These are phyloP conservation scores for Elysia crispata DNA, from an alignment of 2,888 invertebrate species.

Conservation along the genomic window DNA sequence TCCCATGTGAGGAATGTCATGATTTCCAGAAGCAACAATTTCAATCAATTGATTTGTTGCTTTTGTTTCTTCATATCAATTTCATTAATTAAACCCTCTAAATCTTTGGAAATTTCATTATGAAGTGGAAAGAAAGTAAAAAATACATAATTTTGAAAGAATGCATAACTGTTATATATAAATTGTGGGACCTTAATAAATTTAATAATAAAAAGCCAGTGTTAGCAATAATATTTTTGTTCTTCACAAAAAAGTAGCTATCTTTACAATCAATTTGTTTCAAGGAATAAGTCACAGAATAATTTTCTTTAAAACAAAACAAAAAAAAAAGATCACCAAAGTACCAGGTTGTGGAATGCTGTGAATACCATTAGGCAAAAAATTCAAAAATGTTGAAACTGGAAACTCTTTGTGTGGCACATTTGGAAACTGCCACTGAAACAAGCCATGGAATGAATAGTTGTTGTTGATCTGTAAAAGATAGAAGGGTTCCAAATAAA, in stretches of 20 bases:
- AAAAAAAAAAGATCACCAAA: neutral
- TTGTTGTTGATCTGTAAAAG: slow-evolving; percentile 27
- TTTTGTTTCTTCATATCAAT: too few species aligned
- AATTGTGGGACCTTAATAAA: too few species aligned
- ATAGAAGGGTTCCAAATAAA: too few species aligned
- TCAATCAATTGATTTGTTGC: neutral
- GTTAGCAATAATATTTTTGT: too few species aligned
- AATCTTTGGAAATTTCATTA: too few species aligned
- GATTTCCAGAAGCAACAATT: neutral
- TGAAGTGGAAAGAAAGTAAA: too few species aligned
- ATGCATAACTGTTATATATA: too few species aligned
- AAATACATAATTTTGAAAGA: too few species aligned
- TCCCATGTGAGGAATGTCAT: too few species aligned
- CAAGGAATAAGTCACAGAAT: neutral
- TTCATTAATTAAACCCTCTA: too few species aligned
- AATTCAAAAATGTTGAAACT: slow-evolving; percentile 63
- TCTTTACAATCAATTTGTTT: neutral
- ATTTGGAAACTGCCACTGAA: slow-evolving; percentile 33
- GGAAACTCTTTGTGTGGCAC: slow-evolving; percentile 57
- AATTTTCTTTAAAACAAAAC: neutral
- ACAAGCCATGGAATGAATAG: slow-evolving; percentile 43
- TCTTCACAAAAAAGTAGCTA: neutral
- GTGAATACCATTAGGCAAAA: slow-evolving; percentile 61
- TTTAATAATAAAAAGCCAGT: too few species aligned
- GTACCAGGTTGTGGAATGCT: slow-evolving; percentile 38